A percentile compares a stretch with the other conserved stretches of the same genome.
Evolutionary conservation across 2,888 invertebrate genomes (phyloP).

Genomic region (Enchytraeus crypticus): DNA sequence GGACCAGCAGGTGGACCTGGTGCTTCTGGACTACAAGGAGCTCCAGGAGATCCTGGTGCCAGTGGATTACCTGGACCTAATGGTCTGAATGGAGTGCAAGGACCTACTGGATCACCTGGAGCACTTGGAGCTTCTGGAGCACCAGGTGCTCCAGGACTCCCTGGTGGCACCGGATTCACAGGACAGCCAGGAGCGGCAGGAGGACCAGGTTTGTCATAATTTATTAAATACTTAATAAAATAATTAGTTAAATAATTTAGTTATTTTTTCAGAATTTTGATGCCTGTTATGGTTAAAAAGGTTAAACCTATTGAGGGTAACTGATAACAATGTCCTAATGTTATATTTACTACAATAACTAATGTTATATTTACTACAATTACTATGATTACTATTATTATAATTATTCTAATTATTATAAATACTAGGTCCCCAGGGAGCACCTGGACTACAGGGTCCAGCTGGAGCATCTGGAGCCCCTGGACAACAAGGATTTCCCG

Average conservation of each 20-base stretch:
- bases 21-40: neutral
- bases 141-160: conserved; percentile 5
- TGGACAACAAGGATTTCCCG: conserved; percentile 7
- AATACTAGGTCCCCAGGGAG: conserved; percentile 15
- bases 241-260: too few species aligned
- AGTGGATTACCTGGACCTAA: neutral
- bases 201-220: conserved; percentile 3
- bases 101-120: neutral
- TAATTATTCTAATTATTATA: too few species aligned
- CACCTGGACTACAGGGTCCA: conserved; percentile 15
- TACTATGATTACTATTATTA: too few species aligned
- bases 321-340: too few species aligned
- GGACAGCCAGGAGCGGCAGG: conserved; percentile 14
- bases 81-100: neutral
- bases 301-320: too few species aligned
- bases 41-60: conserved; percentile 2
- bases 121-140: too few species aligned
- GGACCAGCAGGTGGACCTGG: neutral
- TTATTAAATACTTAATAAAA: too few species aligned
- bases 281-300: too few species aligned
- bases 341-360: too few species aligned
- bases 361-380: too few species aligned
- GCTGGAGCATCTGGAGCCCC: conserved; percentile 13
- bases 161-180: conserved; percentile 7
- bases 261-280: too few species aligned